phyloP scores from a whole-genome alignment of 2,797 vertebrate species.

The Hemitrygon akajei region DNA sequence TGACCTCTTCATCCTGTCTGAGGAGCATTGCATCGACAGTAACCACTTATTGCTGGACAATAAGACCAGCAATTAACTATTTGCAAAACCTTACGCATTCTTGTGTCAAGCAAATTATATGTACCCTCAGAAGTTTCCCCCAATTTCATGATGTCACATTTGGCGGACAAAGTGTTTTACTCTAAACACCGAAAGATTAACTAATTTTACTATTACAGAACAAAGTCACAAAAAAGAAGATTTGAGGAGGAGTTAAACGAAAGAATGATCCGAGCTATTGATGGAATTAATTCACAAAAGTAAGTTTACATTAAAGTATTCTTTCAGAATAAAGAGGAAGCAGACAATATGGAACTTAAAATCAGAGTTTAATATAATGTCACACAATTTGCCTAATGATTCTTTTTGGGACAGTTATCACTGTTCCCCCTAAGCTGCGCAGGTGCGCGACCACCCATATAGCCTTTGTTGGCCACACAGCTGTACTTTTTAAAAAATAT shows the following conservation, averaged over 20 bases:
- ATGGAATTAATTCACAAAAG: constrained; percentile 91
- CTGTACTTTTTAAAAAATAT: too few relatives aligned
- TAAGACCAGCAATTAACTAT: neutral
- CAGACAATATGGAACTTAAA: neutral
- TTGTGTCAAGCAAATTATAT: neutral
- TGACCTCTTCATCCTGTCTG: too few relatives aligned
- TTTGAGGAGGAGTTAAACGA: constrained; percentile 91
- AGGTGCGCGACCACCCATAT: too few relatives aligned
- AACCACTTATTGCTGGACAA: too few relatives aligned
- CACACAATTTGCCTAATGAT: neutral
- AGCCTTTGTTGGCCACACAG: too few relatives aligned
- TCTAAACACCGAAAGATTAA: constrained; percentile 33
- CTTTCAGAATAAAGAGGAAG: neutral
- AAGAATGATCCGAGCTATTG: constrained; percentile 88
- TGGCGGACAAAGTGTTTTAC: constrained; percentile 40
- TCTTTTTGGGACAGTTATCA: neutral
- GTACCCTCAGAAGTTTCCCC: neutral
- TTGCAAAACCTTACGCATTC: too few relatives aligned
- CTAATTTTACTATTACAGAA: constrained; percentile 56
- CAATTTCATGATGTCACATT: neutral
- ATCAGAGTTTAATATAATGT: neutral
- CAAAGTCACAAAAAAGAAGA: constrained; percentile 86
- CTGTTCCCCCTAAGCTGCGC: too few relatives aligned
- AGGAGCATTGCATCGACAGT: too few relatives aligned
- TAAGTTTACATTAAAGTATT: constrained; percentile 50